These are phyloP conservation scores for Aleiodes leptofemur DNA, from an alignment of 2,888 invertebrate genomes.

Conservation along the genomic window DNA sequence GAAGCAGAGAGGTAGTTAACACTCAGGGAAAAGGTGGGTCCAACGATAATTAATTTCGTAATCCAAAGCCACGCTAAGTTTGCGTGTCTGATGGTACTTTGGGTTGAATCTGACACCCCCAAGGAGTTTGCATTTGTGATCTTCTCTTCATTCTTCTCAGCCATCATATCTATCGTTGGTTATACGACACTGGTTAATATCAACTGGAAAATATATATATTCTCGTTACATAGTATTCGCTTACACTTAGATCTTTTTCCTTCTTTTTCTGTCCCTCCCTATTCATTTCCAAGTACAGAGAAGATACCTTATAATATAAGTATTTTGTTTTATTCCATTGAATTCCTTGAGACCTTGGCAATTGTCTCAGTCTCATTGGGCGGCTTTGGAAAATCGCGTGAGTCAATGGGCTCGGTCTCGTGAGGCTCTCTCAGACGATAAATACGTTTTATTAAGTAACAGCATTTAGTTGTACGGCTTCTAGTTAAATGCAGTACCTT, in stretches of 20 bases:
- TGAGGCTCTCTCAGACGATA: constrained; percentile 17
- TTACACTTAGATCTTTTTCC: constrained; percentile 4
- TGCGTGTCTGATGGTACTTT: constrained; percentile 33
- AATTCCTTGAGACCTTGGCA: constrained; percentile 3
- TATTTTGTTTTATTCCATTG: constrained; percentile 28
- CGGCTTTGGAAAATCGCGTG: constrained; percentile 18
- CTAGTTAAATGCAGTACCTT: constrained; percentile 3
- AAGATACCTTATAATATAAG: constrained; percentile 9
- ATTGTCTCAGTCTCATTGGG: constrained; percentile 13
- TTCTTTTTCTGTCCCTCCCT: background rate
- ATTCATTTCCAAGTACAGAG: background rate
- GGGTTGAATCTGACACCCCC: constrained; percentile 40
- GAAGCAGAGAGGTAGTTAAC: background rate
- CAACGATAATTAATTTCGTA: constrained; percentile 49
- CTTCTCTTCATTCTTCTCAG: constrained; percentile 44
- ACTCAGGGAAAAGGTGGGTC: constrained; percentile 17
- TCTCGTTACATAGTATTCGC: background rate
- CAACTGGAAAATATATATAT: constrained; percentile 47
- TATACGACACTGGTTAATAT: constrained; percentile 53
- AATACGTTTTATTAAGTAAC: constrained; percentile 21
- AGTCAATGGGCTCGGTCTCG: constrained; percentile 20
- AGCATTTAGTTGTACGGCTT: constrained; percentile 19
- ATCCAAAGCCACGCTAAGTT: constrained; percentile 19
- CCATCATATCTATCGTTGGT: constrained; percentile 52
- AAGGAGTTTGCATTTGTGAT: constrained; percentile 34